Evolutionary conservation across 2,113 vertebrate genomes (phyloP), one percentile per base, ranked within the genome.

Genomic region (Pollachius pollachius): DNA sequence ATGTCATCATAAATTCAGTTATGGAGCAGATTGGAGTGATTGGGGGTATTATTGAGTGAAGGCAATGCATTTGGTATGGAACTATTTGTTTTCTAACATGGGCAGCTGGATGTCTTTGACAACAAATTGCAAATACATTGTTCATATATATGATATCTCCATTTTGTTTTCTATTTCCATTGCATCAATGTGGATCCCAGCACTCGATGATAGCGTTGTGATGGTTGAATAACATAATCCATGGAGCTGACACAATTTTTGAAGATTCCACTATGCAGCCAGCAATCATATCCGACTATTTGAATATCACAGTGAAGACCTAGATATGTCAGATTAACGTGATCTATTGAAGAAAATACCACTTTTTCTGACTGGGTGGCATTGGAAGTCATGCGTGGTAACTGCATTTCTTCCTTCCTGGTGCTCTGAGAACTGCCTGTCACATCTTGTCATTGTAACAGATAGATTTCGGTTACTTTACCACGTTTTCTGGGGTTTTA

Each of bases 281-380:
- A 11, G 41, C 41, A 17, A 19, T 59, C 18, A 59, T 19, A n/a
- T 59, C 57, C 18, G 4, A 9, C 17, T 8, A 18, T n/a, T 9
- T n/a, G 57, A 15, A 59, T 17, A 59, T n/a, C 57, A 6, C 62
- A 30, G 18, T 34, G 67, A 59, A 80, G 73, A 76, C 78, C 70
- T 52, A 76, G 68, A 73, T 80, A 76, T 73, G 78, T 76, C 70
- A 80, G 25, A 70, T 73, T 62, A 64, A 64, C 30, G 18, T 65
- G 52, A 54, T 63, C 64, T 61, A 48, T 66, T 65, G 34, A 25
- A 19, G 68, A 76, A 76, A 72, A 70, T 52, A 25, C 16, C 11
- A 13, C 59, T 60, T 65, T 65, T 70, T 58, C 70, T 41, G 60
- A n/a, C 72, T 48, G 19, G n/a, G 69, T 21, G 64, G 18, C 61